Conservation (phyloP, 1,140 invertebrate genomes). For the Venustaconcha ellipsiformis region DNA sequence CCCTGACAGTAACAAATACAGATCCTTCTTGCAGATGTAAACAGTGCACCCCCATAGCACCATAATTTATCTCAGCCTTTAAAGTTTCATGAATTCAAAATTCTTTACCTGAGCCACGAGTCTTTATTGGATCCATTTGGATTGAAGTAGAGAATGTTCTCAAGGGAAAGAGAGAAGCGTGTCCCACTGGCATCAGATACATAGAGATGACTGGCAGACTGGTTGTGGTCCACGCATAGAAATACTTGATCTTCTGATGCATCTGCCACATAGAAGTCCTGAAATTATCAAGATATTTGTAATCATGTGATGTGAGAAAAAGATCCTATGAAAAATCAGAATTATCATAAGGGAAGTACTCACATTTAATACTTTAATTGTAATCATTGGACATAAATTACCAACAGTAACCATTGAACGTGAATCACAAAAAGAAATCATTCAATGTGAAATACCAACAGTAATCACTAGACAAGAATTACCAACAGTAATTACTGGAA, state of each 20-base stretch:
- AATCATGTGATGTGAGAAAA: neutral
- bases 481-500: no score
- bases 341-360: neutral
- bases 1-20: no score
- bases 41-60: no score
- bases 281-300: conserved; percentile 33
- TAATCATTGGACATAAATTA: no score
- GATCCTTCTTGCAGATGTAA: no score
- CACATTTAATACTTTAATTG: no score
- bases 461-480: no score
- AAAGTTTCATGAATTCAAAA: conserved; percentile 2
- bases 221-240: conserved; percentile 85
- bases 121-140: conserved; percentile 77
- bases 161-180: conserved; percentile 82
- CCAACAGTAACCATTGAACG: no score
- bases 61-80: no score
- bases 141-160: conserved; percentile 86
- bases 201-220: conserved; percentile 82
- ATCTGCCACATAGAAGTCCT: conserved; percentile 86
- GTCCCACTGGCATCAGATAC: conserved; percentile 69
- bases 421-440: no score
- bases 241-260: conserved; percentile 83
- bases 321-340: neutral
- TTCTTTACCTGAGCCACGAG: conserved; percentile 84
- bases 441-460: no score